These are phyloP conservation scores for Axinella damicornis DNA, from an alignment of 37 sponge, comb jelly and placozoan genomes.

Conservation along the genomic window DNA sequence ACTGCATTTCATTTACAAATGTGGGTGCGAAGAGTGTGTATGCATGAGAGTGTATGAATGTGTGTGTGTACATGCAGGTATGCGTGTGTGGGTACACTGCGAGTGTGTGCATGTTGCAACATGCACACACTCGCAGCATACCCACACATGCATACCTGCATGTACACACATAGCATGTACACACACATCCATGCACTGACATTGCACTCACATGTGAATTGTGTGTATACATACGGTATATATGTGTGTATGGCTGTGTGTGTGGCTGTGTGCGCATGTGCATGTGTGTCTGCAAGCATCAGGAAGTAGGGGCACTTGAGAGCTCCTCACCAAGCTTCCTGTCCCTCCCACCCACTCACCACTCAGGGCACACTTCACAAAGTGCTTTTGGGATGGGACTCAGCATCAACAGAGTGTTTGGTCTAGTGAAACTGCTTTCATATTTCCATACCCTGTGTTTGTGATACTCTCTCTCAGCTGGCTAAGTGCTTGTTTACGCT, in stretches of 20 bases:
- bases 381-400: background rate
- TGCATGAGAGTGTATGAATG: background rate
- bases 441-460: too few relatives aligned
- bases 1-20: too few relatives aligned
- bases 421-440: too few relatives aligned
- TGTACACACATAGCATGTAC: too few relatives aligned
- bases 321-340: too few relatives aligned
- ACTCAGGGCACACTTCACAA: background rate
- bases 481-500: too few relatives aligned
- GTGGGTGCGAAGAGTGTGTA: background rate
- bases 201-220: too few relatives aligned
- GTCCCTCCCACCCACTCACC: background rate
- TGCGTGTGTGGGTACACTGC: background rate
- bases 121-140: too few relatives aligned
- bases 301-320: background rate
- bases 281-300: background rate
- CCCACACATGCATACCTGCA: too few relatives aligned
- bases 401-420: too few relatives aligned
- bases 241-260: slow-evolving; percentile 3
- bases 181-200: too few relatives aligned
- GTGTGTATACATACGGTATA: background rate
- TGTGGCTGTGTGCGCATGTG: background rate
- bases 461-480: too few relatives aligned
- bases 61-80: background rate
- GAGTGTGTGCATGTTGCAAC: background rate